Base-by-base conservation (phyloP, 2,888 invertebrate species). In the Dendrolimus pini region DNA sequence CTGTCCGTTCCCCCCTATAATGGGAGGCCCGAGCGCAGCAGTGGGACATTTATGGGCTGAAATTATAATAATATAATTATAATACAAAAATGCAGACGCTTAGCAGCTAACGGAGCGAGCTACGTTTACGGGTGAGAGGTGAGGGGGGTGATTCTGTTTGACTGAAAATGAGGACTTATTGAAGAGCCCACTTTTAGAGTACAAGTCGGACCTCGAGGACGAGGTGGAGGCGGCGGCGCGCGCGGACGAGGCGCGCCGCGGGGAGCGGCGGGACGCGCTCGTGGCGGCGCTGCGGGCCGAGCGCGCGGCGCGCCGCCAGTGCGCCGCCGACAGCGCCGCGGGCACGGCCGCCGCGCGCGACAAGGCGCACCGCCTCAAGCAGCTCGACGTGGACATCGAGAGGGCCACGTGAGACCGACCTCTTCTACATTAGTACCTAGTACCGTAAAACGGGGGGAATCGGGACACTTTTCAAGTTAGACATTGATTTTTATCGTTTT, bases 141-240 rank as follows among this genome's bases (percentile, higher is more conserved):
- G 1, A 18, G 18, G 18, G 18, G 18, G 18, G 2, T 18, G 18
- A 18, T 18, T 18, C 18, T 18, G 18, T 18, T 2, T 2, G 18
- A n/a, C n/a, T n/a, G n/a, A n/a, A n/a, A n/a, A n/a, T n/a, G n/a
- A n/a, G n/a, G n/a, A n/a, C n/a, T n/a, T n/a, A n/a, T n/a, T 18
- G 18, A 3, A 18, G 3, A 18, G 18, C 2, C 18, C 18, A 3
- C 1, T 55, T 1, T 30, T 60, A 82, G 82, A 74, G 9, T 77
- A 73, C 64, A 70, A 67, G 58, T 62, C 62, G 7, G 68, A 68
- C 9, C 67, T 84, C 0, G 79, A 80, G 6, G 82, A 84, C 62
- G 79, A 76, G 58, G 69, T 60, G 41, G 82, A 83, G 59, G 57
- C 54, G 0, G 77, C 78, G 8, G 83, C 80, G 0, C 76, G 80